phyloP scores from a whole-genome alignment of 2,797 vertebrate species.

The Paramormyrops hopkinsi region DNA sequence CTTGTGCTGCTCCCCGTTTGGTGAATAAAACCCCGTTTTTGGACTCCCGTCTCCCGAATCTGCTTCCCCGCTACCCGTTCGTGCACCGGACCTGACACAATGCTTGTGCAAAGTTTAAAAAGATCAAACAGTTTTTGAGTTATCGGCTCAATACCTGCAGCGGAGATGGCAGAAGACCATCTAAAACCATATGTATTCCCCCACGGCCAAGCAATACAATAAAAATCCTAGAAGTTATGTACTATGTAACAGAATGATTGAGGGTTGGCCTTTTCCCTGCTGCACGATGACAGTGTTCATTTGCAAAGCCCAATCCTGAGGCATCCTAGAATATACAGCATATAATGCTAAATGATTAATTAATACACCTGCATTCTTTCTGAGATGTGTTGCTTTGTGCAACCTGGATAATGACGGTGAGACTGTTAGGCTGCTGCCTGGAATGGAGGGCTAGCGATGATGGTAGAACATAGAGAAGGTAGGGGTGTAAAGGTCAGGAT shows the following conservation, averaged over 20 bases:
- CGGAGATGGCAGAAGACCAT: neutral
- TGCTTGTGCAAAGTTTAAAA: neutral
- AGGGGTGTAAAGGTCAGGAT: neutral
- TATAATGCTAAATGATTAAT: neutral
- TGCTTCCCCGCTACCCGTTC: too few relatives aligned
- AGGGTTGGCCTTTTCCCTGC: neutral
- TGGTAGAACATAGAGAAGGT: neutral
- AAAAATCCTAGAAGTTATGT: neutral
- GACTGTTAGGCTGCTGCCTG: neutral
- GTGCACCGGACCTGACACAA: neutral
- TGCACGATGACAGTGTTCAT: neutral
- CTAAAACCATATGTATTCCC: neutral
- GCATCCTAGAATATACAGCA: neutral
- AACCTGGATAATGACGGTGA: neutral
- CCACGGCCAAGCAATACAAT: neutral
- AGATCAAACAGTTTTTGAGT: neutral
- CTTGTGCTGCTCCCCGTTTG: too few relatives aligned
- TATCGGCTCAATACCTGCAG: neutral
- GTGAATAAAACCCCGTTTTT: too few relatives aligned
- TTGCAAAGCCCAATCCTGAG: neutral
- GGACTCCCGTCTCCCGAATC: too few relatives aligned
- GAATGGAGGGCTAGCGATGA: neutral
- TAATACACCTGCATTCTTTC: neutral
- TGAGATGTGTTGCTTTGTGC: neutral
- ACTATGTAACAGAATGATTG: neutral